Conservation (phyloP, 2,113 vertebrate species). For the Polypterus senegalus region DNA sequence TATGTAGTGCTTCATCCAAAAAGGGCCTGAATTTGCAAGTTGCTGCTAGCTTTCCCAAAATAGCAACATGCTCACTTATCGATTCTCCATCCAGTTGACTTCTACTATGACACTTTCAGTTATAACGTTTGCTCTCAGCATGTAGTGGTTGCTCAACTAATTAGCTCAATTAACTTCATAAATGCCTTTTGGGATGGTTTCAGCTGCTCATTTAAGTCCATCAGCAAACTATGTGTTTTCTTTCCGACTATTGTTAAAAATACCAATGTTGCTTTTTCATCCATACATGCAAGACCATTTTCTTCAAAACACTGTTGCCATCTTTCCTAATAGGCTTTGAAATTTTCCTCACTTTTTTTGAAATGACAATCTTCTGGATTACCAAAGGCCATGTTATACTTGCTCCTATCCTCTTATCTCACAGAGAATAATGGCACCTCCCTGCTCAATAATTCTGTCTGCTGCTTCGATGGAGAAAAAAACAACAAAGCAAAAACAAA, state of each 20-base stretch:
- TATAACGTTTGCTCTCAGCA: not conserved
- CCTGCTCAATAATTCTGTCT: too few relatives aligned
- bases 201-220: too few relatives aligned
- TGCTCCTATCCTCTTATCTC: too few relatives aligned
- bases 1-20: not conserved
- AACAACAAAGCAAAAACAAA: too few relatives aligned
- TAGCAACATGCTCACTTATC: constrained; percentile 6
- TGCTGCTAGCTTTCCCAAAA: not conserved
- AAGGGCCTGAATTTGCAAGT: not conserved
- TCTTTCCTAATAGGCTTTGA: not conserved
- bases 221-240: not conserved
- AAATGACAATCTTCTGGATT: not conserved
- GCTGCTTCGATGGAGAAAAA: too few relatives aligned
- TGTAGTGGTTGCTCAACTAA: not conserved
- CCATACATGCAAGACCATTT: not conserved
- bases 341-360: not conserved
- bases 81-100: not conserved
- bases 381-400: not conserved
- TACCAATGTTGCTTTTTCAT: not conserved
- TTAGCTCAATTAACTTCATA: not conserved
- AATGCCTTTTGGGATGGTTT: not conserved
- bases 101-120: constrained; percentile 1
- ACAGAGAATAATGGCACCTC: too few relatives aligned
- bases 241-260: not conserved
- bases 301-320: not conserved